Conservation (phyloP, 2,113 vertebrate species). For the Rhabdomys dilectus region DNA sequence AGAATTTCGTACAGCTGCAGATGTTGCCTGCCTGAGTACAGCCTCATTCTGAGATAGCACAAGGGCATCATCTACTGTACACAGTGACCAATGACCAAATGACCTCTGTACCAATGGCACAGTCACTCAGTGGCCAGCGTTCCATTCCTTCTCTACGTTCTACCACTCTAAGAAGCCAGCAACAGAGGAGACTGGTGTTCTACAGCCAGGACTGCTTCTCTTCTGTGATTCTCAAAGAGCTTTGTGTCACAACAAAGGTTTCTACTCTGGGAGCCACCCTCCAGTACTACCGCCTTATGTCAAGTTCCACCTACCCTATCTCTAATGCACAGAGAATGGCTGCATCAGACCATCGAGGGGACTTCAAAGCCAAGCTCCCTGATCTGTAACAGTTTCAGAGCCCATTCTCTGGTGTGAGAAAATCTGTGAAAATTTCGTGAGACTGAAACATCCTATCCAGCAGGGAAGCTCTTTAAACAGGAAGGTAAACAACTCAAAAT, state of each 20-base stretch:
- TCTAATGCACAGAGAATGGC: background rate
- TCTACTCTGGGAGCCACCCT: background rate
- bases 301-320: background rate
- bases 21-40: background rate
- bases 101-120: background rate
- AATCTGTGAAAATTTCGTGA: background rate
- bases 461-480: background rate
- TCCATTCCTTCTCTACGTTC: background rate
- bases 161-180: background rate
- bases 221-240: background rate
- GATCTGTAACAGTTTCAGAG: background rate
- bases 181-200: background rate
- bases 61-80: background rate
- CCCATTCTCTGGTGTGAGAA: background rate
- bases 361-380: background rate
- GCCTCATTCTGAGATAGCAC: background rate
- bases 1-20: background rate
- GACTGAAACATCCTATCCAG: background rate
- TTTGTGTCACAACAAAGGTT: background rate
- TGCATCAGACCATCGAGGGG: background rate
- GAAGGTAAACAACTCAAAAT: background rate
- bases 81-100: conserved; percentile 47
- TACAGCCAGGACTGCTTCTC: background rate
- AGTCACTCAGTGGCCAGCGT: background rate
- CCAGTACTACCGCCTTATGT: background rate